A percentile compares a stretch with the other conserved stretches of the same genome.
phyloP scores from a whole-genome alignment of 2,888 invertebrate species.

The Smittia aterrima region DNA sequence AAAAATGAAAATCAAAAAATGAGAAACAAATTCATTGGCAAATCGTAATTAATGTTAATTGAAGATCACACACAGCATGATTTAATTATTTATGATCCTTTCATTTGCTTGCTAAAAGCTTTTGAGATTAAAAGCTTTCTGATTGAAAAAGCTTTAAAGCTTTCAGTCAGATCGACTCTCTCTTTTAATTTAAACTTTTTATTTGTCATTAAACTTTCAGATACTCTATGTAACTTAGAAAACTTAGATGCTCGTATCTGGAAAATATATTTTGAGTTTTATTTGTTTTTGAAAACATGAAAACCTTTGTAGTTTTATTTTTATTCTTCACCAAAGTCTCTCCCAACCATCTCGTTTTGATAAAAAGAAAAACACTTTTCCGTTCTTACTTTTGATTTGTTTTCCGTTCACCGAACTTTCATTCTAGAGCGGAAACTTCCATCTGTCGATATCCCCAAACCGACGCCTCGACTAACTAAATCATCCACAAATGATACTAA shows the following conservation, averaged over 20 bases:
- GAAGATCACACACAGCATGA: constrained; percentile 44
- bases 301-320: background rate
- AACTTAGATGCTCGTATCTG: background rate
- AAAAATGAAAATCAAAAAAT: constrained; percentile 40
- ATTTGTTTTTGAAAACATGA: background rate
- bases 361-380: background rate
- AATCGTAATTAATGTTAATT: background rate
- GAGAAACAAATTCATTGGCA: constrained; percentile 2
- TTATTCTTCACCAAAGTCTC: background rate
- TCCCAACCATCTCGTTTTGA: background rate
- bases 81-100: constrained; percentile 10
- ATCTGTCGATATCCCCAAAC: constrained; percentile 51
- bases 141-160: too few relatives aligned
- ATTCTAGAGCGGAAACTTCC: constrained; percentile 51
- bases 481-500: constrained; percentile 45
- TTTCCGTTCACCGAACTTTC: constrained; percentile 36
- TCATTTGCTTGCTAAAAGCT: background rate
- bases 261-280: background rate
- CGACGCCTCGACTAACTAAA: constrained; percentile 55
- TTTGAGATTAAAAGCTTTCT: background rate
- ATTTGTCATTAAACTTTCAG: too few relatives aligned
- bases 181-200: too few relatives aligned
- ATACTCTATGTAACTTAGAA: background rate
- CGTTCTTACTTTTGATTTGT: constrained; percentile 30
- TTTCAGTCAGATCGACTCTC: too few relatives aligned